Base-by-base conservation (phyloP, 2,888 invertebrate species). In the Conistra vaccinii region DNA sequence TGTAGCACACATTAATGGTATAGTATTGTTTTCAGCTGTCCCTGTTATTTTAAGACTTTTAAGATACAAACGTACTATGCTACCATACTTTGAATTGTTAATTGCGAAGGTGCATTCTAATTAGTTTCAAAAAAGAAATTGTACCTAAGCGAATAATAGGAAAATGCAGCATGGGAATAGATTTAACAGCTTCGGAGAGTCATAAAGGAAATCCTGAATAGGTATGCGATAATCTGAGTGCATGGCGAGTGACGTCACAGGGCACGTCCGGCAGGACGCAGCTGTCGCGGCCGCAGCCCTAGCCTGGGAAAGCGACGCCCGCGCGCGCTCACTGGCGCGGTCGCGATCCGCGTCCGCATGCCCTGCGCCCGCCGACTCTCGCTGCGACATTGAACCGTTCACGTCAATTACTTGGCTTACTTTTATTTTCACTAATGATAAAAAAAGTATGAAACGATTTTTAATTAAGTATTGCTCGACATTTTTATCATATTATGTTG, bases 301-400 rank as follows among this genome's bases (percentile, higher is more conserved):
- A 85, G 90, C 91, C 91, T 93, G 93, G 95, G 94, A 95, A 94
- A 93, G 88, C 88, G 89, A 81, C 91, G 91, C 92, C 92, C 93
- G 89, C 90, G 87, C 85, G 78, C 81, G 78, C 89, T 89, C 89
- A 85, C 85, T 80, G 61, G 17, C 53, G 81, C 72, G 74, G 57
- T 39, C 73, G 45, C 66, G 61, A 20, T 29, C 20, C 45, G 55
- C 66, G 55, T 14, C 73, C 72, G 58, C 67, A 57, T 74, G 80
- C 76, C 20, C 58, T 62, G 69, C 48, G 66, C 67, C 85, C 87
- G 88, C 76, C 83, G 81, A 85, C 78, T 74, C 70, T 80, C 86
- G 78, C 85, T 83, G 73, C 88, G 92, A 90, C 92, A 93, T 92
- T 92, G 91, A 90, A 68, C 63, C 76, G 57, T 39, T 81, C 76